Conservation (phyloP, 2,797 vertebrate genomes). For the Sciaenops ocellatus region DNA sequence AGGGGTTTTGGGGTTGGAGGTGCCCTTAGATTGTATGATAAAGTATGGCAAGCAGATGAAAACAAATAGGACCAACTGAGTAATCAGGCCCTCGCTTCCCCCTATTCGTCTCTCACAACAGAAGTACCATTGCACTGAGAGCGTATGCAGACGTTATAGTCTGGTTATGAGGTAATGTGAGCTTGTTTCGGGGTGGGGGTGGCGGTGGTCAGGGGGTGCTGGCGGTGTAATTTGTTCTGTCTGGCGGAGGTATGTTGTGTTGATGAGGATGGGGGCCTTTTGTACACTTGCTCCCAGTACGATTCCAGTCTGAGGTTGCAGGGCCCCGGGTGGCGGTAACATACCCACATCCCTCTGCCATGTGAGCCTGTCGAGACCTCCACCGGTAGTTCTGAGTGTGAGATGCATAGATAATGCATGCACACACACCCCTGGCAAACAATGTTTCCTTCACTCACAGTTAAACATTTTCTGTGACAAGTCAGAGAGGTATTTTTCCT, state of each 20-base stretch:
- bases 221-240: slow-evolving; percentile 75
- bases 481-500: slow-evolving; percentile 28
- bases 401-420: slow-evolving; percentile 70
- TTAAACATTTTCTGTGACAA: slow-evolving; percentile 61
- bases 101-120: slow-evolving; percentile 39
- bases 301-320: slow-evolving; percentile 43
- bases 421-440: slow-evolving; percentile 28
- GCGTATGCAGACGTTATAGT: slow-evolving; percentile 47
- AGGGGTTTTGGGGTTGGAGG: slow-evolving; percentile 12
- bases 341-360: slow-evolving; percentile 49
- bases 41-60: slow-evolving; percentile 71
- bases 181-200: slow-evolving; percentile 47
- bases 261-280: slow-evolving; percentile 63
- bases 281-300: slow-evolving; percentile 63
- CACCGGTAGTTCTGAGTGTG: slow-evolving; percentile 42
- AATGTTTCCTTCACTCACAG: slow-evolving; percentile 67
- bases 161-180: slow-evolving; percentile 61
- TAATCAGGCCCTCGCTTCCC: slow-evolving; percentile 62
- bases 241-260: slow-evolving; percentile 69
- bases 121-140: slow-evolving; percentile 43
- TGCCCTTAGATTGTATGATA: slow-evolving; percentile 71
- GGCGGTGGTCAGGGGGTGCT: not conserved
- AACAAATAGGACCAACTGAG: slow-evolving; percentile 78
- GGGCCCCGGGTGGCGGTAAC: slow-evolving; percentile 49
- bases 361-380: slow-evolving; percentile 55